Evolutionary conservation across 2,888 invertebrate species (phyloP).

Genomic region (Stramonita haemastoma): DNA sequence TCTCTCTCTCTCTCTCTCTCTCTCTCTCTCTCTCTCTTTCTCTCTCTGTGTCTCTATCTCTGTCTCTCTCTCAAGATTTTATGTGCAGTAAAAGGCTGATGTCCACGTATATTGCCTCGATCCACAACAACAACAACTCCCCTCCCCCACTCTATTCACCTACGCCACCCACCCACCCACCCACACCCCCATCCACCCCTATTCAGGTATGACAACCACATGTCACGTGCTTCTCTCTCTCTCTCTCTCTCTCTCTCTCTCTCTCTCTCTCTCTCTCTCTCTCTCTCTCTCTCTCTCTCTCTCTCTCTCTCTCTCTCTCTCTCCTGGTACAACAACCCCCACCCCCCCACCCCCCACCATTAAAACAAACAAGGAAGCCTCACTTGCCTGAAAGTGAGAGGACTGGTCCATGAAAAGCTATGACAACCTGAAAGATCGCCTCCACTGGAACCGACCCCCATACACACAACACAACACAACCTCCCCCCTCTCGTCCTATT

Average conservation of each 20-base stretch:
- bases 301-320: no score
- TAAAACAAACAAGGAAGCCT: no score
- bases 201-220: neutral
- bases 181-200: neutral
- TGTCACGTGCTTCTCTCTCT: neutral
- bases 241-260: no score
- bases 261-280: no score
- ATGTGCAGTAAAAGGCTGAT: no score
- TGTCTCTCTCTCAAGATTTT: neutral
- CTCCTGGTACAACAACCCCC: no score
- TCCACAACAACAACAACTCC: no score
- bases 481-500: neutral
- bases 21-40: no score
- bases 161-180: neutral
- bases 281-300: no score
- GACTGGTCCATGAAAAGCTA: neutral
- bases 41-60: neutral
- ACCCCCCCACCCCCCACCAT: no score
- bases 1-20: no score
- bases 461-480: neutral
- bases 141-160: neutral
- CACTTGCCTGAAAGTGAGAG: neutral
- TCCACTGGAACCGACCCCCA: neutral
- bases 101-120: no score
- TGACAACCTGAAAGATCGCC: neutral